Conservation (phyloP, 2,113 vertebrate genomes). For the Nibea albiflora region DNA sequence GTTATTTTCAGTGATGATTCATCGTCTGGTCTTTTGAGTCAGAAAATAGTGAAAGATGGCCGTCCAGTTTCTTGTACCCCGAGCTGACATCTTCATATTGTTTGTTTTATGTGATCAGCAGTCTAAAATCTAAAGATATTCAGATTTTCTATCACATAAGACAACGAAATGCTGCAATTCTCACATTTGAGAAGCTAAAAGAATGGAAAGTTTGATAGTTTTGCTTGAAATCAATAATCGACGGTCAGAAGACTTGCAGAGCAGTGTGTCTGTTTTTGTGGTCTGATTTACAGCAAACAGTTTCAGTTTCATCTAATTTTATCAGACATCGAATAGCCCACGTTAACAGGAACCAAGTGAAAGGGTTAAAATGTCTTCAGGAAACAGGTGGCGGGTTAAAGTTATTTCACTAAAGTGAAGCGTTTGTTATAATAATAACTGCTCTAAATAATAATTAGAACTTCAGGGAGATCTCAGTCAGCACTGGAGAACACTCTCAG, state of each 20-base stretch:
- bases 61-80: neutral
- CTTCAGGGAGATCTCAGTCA: neutral
- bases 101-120: neutral
- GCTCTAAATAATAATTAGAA: conserved; percentile 15
- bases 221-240: too few relatives aligned
- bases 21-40: neutral
- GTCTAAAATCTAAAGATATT: neutral
- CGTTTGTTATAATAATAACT: conserved; percentile 13
- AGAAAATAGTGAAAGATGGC: neutral
- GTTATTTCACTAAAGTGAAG: neutral
- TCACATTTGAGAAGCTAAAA: neutral
- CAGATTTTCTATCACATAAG: neutral
- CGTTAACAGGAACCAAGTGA: neutral
- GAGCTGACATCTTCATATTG: neutral
- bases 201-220: too few relatives aligned
- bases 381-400: neutral
- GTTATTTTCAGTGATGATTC: neutral
- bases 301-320: neutral
- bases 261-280: too few relatives aligned
- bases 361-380: neutral
- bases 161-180: neutral
- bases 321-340: neutral
- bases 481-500: too few relatives aligned
- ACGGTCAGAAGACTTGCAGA: too few relatives aligned
- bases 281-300: neutral